These are phyloP conservation scores for Psococerastis gibbosa DNA, from an alignment of 2,888 invertebrate genomes.

Conservation along the genomic window DNA sequence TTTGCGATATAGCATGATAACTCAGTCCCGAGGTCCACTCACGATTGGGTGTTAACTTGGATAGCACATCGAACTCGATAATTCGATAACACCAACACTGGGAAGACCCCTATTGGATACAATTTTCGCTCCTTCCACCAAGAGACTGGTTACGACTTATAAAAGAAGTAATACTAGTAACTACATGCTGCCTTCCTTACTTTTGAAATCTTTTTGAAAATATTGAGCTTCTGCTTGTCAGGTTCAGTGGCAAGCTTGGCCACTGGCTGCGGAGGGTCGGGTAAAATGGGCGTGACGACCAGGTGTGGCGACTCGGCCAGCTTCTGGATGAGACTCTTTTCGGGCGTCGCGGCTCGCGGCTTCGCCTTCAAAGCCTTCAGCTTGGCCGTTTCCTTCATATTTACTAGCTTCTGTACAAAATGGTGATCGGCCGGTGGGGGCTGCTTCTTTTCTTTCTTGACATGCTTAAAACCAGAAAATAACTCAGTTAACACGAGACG, in stretches of 20 bases:
- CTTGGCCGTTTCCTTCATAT: slow-evolving; percentile 31
- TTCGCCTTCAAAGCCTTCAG: slow-evolving; percentile 28
- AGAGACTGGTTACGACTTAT: too few species aligned
- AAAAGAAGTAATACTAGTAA: too few species aligned
- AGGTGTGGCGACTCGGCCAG: slow-evolving; percentile 5
- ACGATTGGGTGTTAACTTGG: too few species aligned
- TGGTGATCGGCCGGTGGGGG: slow-evolving; percentile 25
- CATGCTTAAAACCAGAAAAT: slow-evolving; percentile 12
- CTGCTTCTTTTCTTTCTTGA: slow-evolving; percentile 25
- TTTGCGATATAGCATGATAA: too few species aligned
- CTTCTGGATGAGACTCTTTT: slow-evolving; percentile 3
- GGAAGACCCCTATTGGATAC: too few species aligned
- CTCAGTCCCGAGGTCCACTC: too few species aligned
- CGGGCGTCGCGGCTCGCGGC: background rate
- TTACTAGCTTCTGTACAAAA: slow-evolving; percentile 29
- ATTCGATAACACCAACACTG: too few species aligned
- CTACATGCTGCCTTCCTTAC: slow-evolving; percentile 44
- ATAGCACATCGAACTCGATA: too few species aligned
- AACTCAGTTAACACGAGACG: too few species aligned
- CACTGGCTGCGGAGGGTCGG: slow-evolving; percentile 15
- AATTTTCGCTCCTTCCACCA: too few species aligned
- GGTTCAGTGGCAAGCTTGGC: slow-evolving; percentile 54
- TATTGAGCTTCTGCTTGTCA: slow-evolving; percentile 68
- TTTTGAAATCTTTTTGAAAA: slow-evolving; percentile 67
- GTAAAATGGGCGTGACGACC: slow-evolving; percentile 6